Percentiles rank a stretch among this genome's conserved stretches.
phyloP scores from a whole-genome alignment of 1,140 invertebrate genomes.

The Pachyrhynchus sulphureomaculatus region DNA sequence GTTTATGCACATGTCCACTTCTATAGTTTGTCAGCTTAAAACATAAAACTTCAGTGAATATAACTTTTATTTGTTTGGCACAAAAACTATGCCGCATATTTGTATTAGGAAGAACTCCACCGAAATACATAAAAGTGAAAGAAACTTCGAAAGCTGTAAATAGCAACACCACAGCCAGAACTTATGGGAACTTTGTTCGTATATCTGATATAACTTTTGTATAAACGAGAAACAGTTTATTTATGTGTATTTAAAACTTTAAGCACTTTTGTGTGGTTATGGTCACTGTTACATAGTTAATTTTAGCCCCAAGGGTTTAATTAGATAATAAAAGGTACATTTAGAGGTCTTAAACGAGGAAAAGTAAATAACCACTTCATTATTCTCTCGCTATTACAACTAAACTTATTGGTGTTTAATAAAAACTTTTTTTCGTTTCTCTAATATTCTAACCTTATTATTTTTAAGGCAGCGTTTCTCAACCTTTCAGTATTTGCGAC shows the following conservation, averaged over 20 bases:
- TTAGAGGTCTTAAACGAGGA: background rate
- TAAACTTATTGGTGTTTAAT: no score
- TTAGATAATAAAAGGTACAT: slow-evolving; percentile 19
- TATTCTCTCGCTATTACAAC: no score
- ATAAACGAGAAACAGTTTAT: slow-evolving; percentile 26
- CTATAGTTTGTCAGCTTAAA: no score
- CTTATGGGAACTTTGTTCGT: slow-evolving; percentile 15
- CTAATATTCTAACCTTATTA: no score
- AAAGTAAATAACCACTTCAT: no score
- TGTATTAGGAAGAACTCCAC: background rate
- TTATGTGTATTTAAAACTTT: slow-evolving; percentile 33
- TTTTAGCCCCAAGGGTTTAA: slow-evolving; percentile 13
- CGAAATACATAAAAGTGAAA: slow-evolving; percentile 22
- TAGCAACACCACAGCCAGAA: slow-evolving; percentile 18
- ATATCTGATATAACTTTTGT: slow-evolving; percentile 22
- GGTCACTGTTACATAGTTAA: slow-evolving; percentile 24
- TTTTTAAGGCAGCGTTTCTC: no score
- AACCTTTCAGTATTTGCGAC: no score
- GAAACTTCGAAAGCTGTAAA: slow-evolving; percentile 20
- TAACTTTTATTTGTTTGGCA: slow-evolving; percentile 5
- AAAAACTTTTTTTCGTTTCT: no score
- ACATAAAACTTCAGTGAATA: background rate
- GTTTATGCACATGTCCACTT: no score
- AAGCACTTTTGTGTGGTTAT: slow-evolving; percentile 31
- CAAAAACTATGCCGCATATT: slow-evolving; percentile 4